Conservation (phyloP, 1,140 invertebrate species). For the Pogonus chalceus region DNA sequence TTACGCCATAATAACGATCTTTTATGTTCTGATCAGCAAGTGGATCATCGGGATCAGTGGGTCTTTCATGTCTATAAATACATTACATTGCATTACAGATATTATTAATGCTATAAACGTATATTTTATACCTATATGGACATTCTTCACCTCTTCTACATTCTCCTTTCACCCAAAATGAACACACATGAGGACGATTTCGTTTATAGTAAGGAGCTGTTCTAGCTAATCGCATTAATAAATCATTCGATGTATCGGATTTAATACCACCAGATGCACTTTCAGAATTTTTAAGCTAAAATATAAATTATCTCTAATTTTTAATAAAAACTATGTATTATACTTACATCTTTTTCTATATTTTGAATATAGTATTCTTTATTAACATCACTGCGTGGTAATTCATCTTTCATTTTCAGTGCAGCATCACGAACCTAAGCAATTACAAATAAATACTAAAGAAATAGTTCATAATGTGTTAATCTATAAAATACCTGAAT, state of each 20-base stretch:
- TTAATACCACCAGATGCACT: slow-evolving; percentile 54
- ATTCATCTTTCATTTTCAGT: slow-evolving; percentile 85
- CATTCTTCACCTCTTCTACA: slow-evolving; percentile 98
- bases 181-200: slow-evolving; percentile 98
- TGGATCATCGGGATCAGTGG: slow-evolving; percentile 98
- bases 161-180: slow-evolving; percentile 99
- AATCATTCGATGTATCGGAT: slow-evolving; percentile 72
- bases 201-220: slow-evolving; percentile 98
- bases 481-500: slow-evolving; percentile 60
- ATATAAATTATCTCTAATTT: slow-evolving; percentile 15
- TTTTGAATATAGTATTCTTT: slow-evolving; percentile 99
- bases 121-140: slow-evolving; percentile 55
- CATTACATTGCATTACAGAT: neutral
- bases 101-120: neutral
- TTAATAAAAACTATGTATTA: slow-evolving; percentile 12
- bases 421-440: slow-evolving; percentile 74
- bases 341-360: slow-evolving; percentile 66
- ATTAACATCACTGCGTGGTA: slow-evolving; percentile 96
- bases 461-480: neutral
- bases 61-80: slow-evolving; percentile 81
- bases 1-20: slow-evolving; percentile 95
- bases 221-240: slow-evolving; percentile 87
- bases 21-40: slow-evolving; percentile 99
- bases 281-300: slow-evolving; percentile 32
- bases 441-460: neutral